Evolutionary conservation across 1,140 invertebrate species (phyloP), one percentile per base, ranked within the genome.

Genomic region (Orchesella cincta): DNA sequence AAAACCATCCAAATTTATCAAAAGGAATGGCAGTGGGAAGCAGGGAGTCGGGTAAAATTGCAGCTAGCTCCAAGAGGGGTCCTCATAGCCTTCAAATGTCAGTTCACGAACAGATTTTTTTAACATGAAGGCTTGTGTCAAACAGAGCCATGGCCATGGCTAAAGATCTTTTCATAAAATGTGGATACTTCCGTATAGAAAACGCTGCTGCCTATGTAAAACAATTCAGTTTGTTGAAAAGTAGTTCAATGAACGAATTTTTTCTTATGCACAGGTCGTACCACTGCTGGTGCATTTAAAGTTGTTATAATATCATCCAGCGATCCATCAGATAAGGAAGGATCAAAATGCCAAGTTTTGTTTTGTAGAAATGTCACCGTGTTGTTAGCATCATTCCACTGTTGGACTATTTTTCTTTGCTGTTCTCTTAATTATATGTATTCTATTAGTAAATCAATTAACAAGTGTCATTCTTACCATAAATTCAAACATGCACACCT

Each of bases 281-380:
- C 81, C 79, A 90, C 88, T 51, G 91, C 87, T 31, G 95, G 89
- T 51, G 92, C 90, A 86, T 97, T 96, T 28, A 95, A 85, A 75
- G 90, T 92, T 0, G 90, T 92, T 46, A 96, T 87, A 67, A 89
- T 80, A 83, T 97, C 94, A 20, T 88, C 85, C 5, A 96, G 87
- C 26, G 85, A 85, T 29, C 94, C 94, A 77, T 89, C 90, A 0
- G 93, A 94, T 81, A 88, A 86, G 5, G 90, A 86, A 51, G 87
- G 88, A 28, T 90, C 86, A 86, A 93, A 97, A 79, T 89, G 85
- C 91, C 93, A 97, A 3, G 86, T 87, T 81, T 91, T 89, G 78
- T 88, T 89, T 83, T 94, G 93, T 82, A 90, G 89, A 84, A 92
- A 97, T n/a, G 92, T 90, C 12, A 97, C 86, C 0, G 94, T 96